These are phyloP conservation scores for Desmodus rotundus DNA, from an alignment of 2,113 vertebrate species.

Conservation along the genomic window DNA sequence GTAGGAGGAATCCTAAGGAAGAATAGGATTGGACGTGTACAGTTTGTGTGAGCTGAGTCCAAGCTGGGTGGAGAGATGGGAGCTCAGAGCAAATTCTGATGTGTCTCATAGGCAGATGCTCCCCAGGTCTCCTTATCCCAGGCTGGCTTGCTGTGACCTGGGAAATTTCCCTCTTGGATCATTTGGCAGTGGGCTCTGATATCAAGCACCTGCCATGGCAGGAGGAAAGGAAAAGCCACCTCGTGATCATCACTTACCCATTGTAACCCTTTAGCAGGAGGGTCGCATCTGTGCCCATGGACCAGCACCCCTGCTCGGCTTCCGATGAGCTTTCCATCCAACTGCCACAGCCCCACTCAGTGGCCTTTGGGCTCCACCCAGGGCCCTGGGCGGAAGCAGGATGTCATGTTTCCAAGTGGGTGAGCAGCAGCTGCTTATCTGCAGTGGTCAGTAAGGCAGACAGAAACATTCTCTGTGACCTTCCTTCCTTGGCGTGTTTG, in stretches of 20 bases:
- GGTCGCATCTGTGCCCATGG: background rate
- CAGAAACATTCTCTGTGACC: constrained; percentile 51
- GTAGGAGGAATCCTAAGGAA: background rate
- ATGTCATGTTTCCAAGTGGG: constrained; percentile 42
- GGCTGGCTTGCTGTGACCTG: background rate
- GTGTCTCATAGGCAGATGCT: background rate
- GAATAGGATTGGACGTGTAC: background rate
- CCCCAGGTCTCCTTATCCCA: background rate
- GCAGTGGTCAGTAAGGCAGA: constrained; percentile 32
- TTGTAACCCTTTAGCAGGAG: background rate
- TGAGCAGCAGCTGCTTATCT: constrained; percentile 57
- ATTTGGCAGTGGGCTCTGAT: background rate
- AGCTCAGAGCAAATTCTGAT: background rate
- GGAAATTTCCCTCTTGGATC: background rate
- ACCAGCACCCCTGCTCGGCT: background rate
- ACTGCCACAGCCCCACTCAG: background rate
- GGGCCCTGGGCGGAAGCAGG: constrained; percentile 55
- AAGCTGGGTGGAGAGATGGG: background rate
- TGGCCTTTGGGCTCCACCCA: constrained; percentile 16
- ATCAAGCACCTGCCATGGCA: background rate
- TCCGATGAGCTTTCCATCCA: background rate
- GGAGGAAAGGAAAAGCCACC: background rate
- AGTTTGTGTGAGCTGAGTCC: background rate
- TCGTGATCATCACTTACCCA: background rate
- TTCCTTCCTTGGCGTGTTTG: constrained; percentile 67